Base-by-base conservation (phyloP, 2,797 vertebrate species). In the Florisuga fusca region DNA sequence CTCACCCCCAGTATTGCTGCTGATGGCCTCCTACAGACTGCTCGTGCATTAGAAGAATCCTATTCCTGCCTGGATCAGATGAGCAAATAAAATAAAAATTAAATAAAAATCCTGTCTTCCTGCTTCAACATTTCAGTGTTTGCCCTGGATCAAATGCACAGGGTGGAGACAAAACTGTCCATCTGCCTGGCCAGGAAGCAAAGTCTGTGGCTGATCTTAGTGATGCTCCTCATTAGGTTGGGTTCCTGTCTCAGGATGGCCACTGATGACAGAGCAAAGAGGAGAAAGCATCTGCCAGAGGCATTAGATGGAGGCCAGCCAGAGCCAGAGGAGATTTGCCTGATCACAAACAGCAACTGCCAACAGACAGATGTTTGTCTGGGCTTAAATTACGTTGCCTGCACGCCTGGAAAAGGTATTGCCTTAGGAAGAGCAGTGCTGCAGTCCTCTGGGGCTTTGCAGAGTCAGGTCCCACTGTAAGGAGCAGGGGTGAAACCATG, bases 301-400 rank as follows among this genome's bases (percentile, higher is more conserved):
- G 59, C 55, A n/a, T 41, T 19, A 34, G 2, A 9, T 10, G 46
- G 55, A 81, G 41, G 83, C 58, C 43, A 92, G 58, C 29, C 27
- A 3, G 17, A 90, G 29, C 19, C 76, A 51, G 75, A 84, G 29
- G 61, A 88, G 87, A 84, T 53, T 66, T 83, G 73, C 67, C 34
- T 1, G 3, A 10, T 58, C 33, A 26, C 4, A 1, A 55, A 34
- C 66, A 88, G 67, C 62, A 48, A 53, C 26, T 69, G 62, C 61
- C 72, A 68, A 41, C 38, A 89, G 50, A 33, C 61, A 78, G 84
- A 69, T 84, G 84, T 88, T 94, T 81, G 36, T 68, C 91, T 90
- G 80, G 46, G 64, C 76, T 93, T 88, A 88, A 93, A 88, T 93
- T 88, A 78, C 87, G 57, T 36, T 43, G 80, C 18, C 66, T 66